phyloP scores from a whole-genome alignment of 53 echinoderm and acorn worm genomes.

The Paracentrotus lividus region DNA sequence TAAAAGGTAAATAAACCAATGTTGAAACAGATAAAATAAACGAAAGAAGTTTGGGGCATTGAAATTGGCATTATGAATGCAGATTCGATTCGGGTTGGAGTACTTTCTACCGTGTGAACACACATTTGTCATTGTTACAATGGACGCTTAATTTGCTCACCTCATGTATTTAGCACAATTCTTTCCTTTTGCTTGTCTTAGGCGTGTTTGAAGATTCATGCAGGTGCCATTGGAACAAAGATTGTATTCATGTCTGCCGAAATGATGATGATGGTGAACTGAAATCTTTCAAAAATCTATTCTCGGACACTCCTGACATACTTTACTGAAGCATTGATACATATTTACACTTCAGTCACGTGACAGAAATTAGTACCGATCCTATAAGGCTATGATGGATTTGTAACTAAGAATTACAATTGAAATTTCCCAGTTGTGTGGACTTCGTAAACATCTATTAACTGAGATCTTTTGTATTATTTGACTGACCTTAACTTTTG shows the following conservation, averaged over 20 bases:
- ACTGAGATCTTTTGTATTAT: neutral
- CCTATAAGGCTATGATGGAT: neutral
- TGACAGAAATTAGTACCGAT: neutral
- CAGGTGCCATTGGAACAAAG: constrained; percentile 60
- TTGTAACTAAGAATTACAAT: neutral
- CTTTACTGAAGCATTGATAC: neutral
- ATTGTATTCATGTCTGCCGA: constrained; percentile 53
- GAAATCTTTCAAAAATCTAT: constrained; percentile 28
- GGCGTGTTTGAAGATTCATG: constrained; percentile 16
- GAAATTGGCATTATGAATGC: constrained; percentile 56
- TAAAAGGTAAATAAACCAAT: constrained; percentile 41
- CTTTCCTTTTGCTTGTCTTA: constrained; percentile 40
- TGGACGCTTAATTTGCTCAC: constrained; percentile 46
- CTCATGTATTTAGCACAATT: constrained; percentile 65
- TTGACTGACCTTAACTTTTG: neutral
- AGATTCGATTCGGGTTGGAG: constrained; percentile 63
- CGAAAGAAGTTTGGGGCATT: constrained; percentile 42
- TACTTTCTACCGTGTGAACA: constrained; percentile 36
- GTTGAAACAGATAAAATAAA: constrained; percentile 70
- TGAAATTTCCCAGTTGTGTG: neutral
- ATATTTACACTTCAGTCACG: neutral
- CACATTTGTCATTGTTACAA: constrained; percentile 65
- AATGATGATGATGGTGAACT: neutral
- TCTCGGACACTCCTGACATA: constrained; percentile 13
- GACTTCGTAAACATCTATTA: neutral